Conservation (phyloP, 2,113 vertebrate species). For the Dromiciops gliroides region DNA sequence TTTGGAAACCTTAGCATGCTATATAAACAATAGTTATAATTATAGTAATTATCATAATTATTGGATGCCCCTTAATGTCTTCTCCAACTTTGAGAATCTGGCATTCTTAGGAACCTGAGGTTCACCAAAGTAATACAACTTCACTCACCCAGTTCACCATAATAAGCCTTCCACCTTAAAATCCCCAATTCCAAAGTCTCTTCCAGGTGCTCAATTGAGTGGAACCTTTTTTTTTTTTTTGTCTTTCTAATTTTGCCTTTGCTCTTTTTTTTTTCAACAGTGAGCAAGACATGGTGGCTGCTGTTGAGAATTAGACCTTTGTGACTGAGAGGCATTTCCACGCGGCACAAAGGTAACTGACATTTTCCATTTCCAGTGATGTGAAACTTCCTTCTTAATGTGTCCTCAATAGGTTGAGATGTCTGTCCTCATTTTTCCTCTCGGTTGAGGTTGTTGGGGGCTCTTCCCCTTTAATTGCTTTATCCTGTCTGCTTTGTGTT, state of each 20-base stretch:
- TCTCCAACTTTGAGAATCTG: not conserved
- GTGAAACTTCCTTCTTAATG: conserved; percentile 8
- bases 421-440: not conserved
- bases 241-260: conserved; percentile 66
- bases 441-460: not conserved
- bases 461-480: conserved; percentile 5
- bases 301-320: conserved; percentile 70
- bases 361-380: not conserved
- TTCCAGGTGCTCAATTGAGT: not conserved
- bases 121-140: not conserved
- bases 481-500: conserved; percentile 18
- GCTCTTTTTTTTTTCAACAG: conserved; percentile 77
- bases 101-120: not conserved
- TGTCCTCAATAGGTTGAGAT: conserved; percentile 11
- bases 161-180: not conserved
- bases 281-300: conserved; percentile 79
- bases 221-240: not conserved
- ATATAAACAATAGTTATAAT: not conserved
- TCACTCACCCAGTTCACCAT: not conserved
- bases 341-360: conserved; percentile 76
- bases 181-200: not conserved
- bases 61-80: not conserved
- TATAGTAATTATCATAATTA: not conserved
- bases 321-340: conserved; percentile 73
- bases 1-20: not conserved